phyloP scores from a whole-genome alignment of 2,113 vertebrate genomes.

The Platichthys flesus region DNA sequence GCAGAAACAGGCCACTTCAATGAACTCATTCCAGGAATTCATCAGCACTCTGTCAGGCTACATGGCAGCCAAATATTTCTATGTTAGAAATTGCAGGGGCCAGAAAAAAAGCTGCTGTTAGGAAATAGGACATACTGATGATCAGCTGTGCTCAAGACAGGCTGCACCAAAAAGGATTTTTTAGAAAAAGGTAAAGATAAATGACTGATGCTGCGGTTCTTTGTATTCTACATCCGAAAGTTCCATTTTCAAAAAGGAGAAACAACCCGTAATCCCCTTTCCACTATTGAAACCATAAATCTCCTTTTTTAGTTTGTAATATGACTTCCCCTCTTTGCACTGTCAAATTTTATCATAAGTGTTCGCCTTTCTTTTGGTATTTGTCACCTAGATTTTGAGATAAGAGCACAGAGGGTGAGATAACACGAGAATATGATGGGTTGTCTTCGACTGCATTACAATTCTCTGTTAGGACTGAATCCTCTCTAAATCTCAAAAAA shows the following conservation, averaged over 20 bases:
- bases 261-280: conserved; percentile 38
- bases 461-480: conserved; percentile 17
- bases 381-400: conserved; percentile 39
- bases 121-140: conserved; percentile 48
- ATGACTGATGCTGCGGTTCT: conserved; percentile 23
- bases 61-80: conserved; percentile 72
- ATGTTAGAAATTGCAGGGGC: conserved; percentile 53
- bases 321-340: conserved; percentile 38
- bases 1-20: conserved; percentile 69
- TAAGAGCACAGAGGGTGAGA: conserved; percentile 36
- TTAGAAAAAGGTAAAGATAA: conserved; percentile 15
- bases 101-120: conserved; percentile 8
- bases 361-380: conserved; percentile 17
- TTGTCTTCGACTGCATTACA: conserved; percentile 11
- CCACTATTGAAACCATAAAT: conserved; percentile 6
- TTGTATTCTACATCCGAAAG: conserved; percentile 26
- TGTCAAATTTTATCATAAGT: conserved; percentile 45
- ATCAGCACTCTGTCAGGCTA: conserved; percentile 71
- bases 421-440: conserved; percentile 9
- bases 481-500: conserved; percentile 21
- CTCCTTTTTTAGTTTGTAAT: conserved; percentile 1
- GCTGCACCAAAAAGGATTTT: neutral
- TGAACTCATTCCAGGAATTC: conserved; percentile 74
- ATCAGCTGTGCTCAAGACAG: conserved; percentile 38
- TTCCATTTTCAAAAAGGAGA: conserved; percentile 20